phyloP scores from a whole-genome alignment of 2,797 vertebrate genomes.

The Schizopygopsis pylzovi region DNA sequence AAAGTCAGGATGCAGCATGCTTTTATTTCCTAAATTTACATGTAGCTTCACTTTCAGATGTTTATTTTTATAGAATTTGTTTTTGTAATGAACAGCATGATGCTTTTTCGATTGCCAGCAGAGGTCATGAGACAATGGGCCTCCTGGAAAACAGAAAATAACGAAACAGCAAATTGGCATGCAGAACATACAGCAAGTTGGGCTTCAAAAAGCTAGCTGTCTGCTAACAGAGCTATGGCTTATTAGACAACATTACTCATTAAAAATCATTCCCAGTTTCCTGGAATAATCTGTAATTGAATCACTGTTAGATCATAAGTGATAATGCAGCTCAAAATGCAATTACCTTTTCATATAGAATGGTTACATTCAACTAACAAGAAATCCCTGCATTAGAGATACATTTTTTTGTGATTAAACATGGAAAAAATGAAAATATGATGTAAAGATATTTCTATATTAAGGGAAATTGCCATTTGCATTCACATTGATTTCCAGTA shows the following conservation, averaged over 20 bases:
- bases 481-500: neutral
- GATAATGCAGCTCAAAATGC: neutral
- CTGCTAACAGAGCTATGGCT: constrained; percentile 19
- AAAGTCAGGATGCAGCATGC: neutral
- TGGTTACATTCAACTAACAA: neutral
- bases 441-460: neutral
- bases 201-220: neutral
- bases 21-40: neutral
- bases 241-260: constrained; percentile 28
- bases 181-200: constrained; percentile 24
- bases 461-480: neutral
- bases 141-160: constrained; percentile 30
- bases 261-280: constrained; percentile 9
- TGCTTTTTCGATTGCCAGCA: constrained; percentile 15
- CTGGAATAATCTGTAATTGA: neutral
- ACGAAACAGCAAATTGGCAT: constrained; percentile 27
- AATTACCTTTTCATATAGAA: constrained; percentile 19
- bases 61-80: constrained; percentile 32
- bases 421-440: neutral
- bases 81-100: constrained; percentile 25
- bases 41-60: constrained; percentile 3
- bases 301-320: neutral
- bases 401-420: neutral
- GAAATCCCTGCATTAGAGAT: neutral
- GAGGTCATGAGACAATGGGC: constrained; percentile 20